Conservation (phyloP, 2,113 vertebrate species). For the Oxyruncus cristatus region DNA sequence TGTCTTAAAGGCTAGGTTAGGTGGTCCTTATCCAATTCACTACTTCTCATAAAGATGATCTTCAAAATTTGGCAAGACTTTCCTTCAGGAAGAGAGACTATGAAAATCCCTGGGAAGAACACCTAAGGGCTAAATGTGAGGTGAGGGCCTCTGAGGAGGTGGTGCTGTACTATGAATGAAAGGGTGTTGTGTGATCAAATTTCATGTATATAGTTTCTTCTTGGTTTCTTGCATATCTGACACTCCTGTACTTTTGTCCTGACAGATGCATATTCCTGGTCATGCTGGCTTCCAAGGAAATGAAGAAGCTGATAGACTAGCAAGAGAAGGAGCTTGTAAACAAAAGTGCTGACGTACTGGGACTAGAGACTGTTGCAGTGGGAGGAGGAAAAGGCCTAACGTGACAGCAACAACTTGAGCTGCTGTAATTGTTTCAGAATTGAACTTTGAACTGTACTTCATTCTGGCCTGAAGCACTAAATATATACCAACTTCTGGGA, state of each 20-base stretch:
- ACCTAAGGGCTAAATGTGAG: neutral
- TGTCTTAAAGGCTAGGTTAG: neutral
- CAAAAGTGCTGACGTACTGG: neutral
- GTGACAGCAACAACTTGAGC: neutral
- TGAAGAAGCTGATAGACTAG: constrained; percentile 90
- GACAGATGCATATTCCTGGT: constrained; percentile 90
- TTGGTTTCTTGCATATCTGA: neutral
- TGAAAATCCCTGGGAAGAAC: neutral
- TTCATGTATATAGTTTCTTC: neutral
- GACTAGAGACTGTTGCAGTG: neutral
- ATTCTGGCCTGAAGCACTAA: neutral
- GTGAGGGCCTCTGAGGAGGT: neutral
- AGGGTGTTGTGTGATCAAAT: neutral
- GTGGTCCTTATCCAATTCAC: neutral
- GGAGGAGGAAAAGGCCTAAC: neutral
- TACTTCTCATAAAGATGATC: neutral
- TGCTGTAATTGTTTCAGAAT: neutral
- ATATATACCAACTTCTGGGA: neutral
- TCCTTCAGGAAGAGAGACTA: neutral
- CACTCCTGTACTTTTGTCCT: neutral
- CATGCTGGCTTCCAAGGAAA: constrained; percentile 91
- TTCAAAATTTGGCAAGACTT: neutral
- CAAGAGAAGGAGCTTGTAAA: constrained; percentile 85
- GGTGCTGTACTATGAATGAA: neutral
- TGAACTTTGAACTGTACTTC: neutral